phyloP scores from a whole-genome alignment of 1,140 invertebrate genomes.

The Chironomus striatipennis region DNA sequence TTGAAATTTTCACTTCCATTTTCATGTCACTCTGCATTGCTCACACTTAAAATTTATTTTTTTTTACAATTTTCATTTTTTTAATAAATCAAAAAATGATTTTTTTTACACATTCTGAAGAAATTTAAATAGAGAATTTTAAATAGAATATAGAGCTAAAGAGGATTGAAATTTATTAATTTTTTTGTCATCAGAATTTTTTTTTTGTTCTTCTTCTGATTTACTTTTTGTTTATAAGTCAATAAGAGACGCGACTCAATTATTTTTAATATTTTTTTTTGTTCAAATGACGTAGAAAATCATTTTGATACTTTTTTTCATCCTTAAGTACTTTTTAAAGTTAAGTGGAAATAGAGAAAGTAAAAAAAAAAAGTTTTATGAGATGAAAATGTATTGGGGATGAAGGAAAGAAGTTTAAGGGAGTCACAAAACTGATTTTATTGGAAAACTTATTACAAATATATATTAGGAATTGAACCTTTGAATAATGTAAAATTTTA shows the following conservation, averaged over 20 bases:
- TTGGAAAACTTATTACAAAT: too few species aligned
- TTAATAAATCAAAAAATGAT: background rate
- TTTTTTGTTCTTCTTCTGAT: background rate
- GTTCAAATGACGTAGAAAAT: too few species aligned
- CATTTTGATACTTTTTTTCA: too few species aligned
- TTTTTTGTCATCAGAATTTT: background rate
- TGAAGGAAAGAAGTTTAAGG: too few species aligned
- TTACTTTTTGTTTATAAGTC: background rate
- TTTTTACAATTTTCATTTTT: background rate
- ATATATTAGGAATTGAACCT: too few species aligned
- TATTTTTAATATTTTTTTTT: background rate
- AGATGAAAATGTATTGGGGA: too few species aligned
- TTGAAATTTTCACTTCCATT: too few species aligned
- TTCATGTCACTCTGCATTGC: background rate
- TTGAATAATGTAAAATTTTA: too few species aligned
- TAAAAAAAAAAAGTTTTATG: too few species aligned
- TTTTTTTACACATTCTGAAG: background rate
- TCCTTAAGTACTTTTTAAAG: too few species aligned
- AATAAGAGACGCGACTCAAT: constrained; percentile 12
- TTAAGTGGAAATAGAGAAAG: too few species aligned
- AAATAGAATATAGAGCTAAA: background rate
- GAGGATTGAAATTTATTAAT: background rate
- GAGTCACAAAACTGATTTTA: too few species aligned
- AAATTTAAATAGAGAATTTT: background rate
- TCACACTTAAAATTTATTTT: background rate